These are phyloP conservation scores for Brachypteracias leptosomus DNA, from an alignment of 2,113 vertebrate genomes.

Conservation along the genomic window DNA sequence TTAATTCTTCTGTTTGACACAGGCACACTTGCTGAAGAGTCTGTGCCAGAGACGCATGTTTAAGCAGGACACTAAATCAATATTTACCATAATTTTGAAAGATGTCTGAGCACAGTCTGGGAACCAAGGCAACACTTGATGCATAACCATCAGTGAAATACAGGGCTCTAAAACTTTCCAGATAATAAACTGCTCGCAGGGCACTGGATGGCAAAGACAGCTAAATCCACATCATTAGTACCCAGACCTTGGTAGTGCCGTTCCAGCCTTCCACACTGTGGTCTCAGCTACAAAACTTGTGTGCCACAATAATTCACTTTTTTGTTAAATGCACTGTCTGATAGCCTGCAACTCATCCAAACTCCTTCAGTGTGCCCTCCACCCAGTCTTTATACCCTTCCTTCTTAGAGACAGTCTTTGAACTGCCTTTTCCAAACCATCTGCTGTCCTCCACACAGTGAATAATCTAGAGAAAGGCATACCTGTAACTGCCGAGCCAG, in stretches of 20 bases:
- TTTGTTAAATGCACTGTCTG: background rate
- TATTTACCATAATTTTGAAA: conserved; percentile 31
- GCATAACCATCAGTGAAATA: background rate
- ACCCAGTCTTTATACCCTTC: background rate
- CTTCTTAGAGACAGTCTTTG: background rate
- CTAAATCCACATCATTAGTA: background rate
- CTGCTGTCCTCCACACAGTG: background rate
- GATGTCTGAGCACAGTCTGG: background rate
- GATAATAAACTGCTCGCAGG: background rate
- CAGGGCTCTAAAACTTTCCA: background rate
- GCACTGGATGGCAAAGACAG: background rate
- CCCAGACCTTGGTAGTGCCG: background rate
- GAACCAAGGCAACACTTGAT: background rate
- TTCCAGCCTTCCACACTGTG: background rate
- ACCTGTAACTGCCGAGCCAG: background rate
- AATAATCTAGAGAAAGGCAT: background rate
- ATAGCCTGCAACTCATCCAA: background rate
- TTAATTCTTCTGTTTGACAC: background rate
- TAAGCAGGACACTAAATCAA: conserved; percentile 17
- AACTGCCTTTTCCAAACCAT: background rate
- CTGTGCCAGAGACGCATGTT: background rate
- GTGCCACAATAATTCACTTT: background rate
- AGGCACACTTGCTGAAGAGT: background rate
- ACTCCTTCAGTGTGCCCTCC: background rate
- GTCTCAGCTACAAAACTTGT: background rate